Conservation (phyloP, 2,113 vertebrate species). For the Garra rufa region DNA sequence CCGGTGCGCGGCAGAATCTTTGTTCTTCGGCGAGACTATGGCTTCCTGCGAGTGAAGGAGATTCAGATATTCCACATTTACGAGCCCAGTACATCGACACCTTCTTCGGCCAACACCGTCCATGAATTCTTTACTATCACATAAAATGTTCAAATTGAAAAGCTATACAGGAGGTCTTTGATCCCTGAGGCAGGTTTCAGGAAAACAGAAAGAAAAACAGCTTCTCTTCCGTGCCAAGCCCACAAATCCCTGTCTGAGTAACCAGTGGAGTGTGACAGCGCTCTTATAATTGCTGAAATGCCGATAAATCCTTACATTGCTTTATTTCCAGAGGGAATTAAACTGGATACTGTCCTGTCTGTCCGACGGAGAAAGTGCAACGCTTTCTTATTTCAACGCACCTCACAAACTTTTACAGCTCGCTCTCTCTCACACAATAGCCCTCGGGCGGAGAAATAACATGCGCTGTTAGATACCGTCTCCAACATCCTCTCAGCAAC, state of each 20-base stretch:
- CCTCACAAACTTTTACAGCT: slow-evolving; percentile 64
- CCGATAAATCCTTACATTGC: slow-evolving; percentile 71
- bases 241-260: slow-evolving; percentile 69
- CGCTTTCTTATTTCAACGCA: slow-evolving; percentile 62
- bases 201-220: slow-evolving; percentile 50
- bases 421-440: slow-evolving; percentile 35
- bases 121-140: slow-evolving; percentile 60
- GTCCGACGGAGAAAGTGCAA: slow-evolving; percentile 57
- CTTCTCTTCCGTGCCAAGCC: slow-evolving; percentile 60
- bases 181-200: slow-evolving; percentile 38
- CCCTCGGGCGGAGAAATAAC: slow-evolving; percentile 15
- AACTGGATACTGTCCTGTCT: slow-evolving; percentile 61
- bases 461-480: slow-evolving; percentile 5
- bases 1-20: neutral
- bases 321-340: slow-evolving; percentile 70
- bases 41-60: neutral
- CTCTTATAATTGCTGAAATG: slow-evolving; percentile 71
- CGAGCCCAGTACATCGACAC: slow-evolving; percentile 37
- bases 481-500: slow-evolving; percentile 37
- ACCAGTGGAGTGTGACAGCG: slow-evolving; percentile 74
- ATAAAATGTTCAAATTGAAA: slow-evolving; percentile 59
- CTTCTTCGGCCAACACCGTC: slow-evolving; percentile 22
- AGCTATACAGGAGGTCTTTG: slow-evolving; percentile 46
- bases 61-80: slow-evolving; percentile 55
- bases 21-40: neutral